Evolutionary conservation across 1,140 invertebrate species (phyloP).

Genomic region (Antheraea pernyi): DNA sequence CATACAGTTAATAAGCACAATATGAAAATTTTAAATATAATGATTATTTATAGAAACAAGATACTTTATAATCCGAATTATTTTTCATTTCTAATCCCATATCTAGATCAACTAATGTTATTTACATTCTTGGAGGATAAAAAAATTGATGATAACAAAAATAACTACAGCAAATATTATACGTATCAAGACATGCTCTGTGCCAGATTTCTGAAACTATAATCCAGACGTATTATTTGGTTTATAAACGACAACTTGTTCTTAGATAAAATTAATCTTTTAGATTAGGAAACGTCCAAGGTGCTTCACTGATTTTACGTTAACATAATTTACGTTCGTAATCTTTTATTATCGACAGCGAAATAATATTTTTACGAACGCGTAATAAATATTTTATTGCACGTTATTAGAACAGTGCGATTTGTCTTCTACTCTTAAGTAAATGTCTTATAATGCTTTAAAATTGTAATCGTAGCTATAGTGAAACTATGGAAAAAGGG

Average conservation of each 20-base stretch:
- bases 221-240: conserved; percentile 1
- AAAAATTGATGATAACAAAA: not conserved
- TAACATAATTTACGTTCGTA: not conserved
- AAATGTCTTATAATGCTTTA: not conserved
- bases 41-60: too few species aligned
- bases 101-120: not conserved
- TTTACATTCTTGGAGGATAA: not conserved
- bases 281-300: not conserved
- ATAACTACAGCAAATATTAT: not conserved
- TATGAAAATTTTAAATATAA: too few species aligned
- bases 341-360: not conserved
- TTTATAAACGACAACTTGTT: not conserved
- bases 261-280: conserved; percentile 4
- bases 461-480: not conserved
- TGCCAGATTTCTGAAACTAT: not conserved
- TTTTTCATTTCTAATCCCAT: not conserved
- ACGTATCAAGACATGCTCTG: not conserved
- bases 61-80: not conserved
- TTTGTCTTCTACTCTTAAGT: not conserved
- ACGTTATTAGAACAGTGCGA: not conserved
- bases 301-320: not conserved
- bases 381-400: not conserved
- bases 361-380: not conserved
- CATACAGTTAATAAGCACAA: too few species aligned
- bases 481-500: not conserved